phyloP scores from a whole-genome alignment of 2,797 vertebrate species.

The Pantherophis vulpinus region DNA sequence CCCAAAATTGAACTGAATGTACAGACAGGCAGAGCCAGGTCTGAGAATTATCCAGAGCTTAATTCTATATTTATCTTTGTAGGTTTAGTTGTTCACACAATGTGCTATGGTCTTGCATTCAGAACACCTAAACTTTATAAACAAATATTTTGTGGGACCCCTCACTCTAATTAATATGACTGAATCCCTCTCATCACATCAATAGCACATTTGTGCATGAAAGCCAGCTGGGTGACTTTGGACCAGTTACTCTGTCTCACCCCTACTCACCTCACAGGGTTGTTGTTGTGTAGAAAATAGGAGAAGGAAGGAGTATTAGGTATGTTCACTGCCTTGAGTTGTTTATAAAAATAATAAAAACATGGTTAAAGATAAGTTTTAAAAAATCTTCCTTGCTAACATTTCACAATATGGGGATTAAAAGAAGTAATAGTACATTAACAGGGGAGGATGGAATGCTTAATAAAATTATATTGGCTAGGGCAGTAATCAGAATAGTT shows the following conservation, averaged over 20 bases:
- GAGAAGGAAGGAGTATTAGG: neutral
- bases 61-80: neutral
- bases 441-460: neutral
- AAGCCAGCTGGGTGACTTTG: neutral
- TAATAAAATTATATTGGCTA: neutral
- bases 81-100: neutral
- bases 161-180: neutral
- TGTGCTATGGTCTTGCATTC: neutral
- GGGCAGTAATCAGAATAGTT: neutral
- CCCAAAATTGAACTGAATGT: neutral
- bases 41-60: neutral
- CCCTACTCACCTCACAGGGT: neutral
- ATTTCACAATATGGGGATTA: neutral
- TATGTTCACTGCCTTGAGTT: neutral
- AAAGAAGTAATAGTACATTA: conserved; percentile 10
- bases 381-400: neutral
- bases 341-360: neutral
- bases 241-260: neutral
- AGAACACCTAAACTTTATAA: neutral
- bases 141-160: neutral
- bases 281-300: neutral
- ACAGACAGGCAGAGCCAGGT: neutral
- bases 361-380: neutral
- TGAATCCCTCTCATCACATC: neutral
- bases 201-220: neutral